Conservation (phyloP, 2,888 invertebrate genomes). For the Phortica magna region DNA sequence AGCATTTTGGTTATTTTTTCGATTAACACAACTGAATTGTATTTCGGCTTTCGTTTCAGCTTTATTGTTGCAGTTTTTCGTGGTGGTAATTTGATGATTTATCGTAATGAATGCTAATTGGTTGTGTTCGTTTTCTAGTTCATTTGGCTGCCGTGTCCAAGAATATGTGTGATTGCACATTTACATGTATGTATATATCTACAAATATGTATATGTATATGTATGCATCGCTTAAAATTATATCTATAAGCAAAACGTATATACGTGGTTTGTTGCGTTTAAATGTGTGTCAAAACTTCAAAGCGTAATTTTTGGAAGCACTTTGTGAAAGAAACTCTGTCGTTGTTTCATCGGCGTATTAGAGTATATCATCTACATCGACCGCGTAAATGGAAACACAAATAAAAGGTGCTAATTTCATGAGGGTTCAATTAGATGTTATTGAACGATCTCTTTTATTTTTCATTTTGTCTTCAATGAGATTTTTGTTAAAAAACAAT, state of each 20-base stretch:
- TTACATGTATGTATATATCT: background rate
- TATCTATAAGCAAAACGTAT: conserved; percentile 39
- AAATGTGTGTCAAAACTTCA: conserved; percentile 68
- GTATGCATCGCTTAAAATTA: background rate
- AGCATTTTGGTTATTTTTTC: conserved; percentile 64
- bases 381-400: conserved; percentile 64
- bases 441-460: conserved; percentile 12
- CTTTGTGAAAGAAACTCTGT: background rate
- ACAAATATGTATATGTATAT: background rate
- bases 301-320: conserved; percentile 37
- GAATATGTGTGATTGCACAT: background rate
- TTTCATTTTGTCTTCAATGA: background rate
- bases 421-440: conserved; percentile 75
- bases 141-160: conserved; percentile 46
- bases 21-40: conserved; percentile 65
- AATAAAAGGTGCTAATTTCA: conserved; percentile 76
- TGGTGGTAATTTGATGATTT: conserved; percentile 66
- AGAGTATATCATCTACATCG: background rate
- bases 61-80: conserved; percentile 45
- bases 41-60: conserved; percentile 21
- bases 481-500: background rate
- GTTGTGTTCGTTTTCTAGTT: conserved; percentile 70
- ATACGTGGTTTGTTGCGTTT: conserved; percentile 38
- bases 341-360: background rate
- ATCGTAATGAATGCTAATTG: conserved; percentile 75